Evolutionary conservation across 2,113 vertebrate species (phyloP).

Genomic region (Corythornis madagascariensis): DNA sequence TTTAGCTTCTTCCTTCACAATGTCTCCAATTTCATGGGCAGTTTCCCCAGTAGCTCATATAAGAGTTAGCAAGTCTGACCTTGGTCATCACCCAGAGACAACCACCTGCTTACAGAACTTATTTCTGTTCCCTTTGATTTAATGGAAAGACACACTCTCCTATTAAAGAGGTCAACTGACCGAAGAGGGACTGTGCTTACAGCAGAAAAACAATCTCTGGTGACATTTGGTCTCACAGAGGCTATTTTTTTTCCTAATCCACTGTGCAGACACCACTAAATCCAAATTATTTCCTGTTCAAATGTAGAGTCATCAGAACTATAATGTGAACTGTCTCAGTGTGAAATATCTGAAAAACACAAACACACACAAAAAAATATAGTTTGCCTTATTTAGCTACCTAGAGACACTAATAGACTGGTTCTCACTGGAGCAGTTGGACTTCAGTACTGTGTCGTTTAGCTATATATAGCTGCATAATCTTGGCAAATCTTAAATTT

Average conservation of each 20-base stretch:
- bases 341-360: not conserved
- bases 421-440: not conserved
- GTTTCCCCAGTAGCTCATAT: constrained; percentile 1
- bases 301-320: not conserved
- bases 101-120: constrained; percentile 12
- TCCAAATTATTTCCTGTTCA: not conserved
- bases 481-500: not conserved
- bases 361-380: not conserved
- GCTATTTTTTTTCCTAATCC: not conserved
- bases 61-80: constrained; percentile 16
- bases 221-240: not conserved
- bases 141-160: not conserved
- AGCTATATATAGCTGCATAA: not conserved
- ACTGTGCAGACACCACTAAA: not conserved
- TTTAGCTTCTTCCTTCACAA: not conserved
- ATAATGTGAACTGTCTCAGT: not conserved
- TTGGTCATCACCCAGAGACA: constrained; percentile 19
- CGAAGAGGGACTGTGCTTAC: not conserved
- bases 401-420: not conserved
- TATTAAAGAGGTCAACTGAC: not conserved
- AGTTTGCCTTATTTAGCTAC: not conserved
- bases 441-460: not conserved
- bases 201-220: not conserved
- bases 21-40: not conserved
- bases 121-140: constrained; percentile 30